Evolutionary conservation across 2,797 vertebrate genomes (phyloP), one percentile per base, ranked within the genome.

Genomic region (Phataginus tricuspis): DNA sequence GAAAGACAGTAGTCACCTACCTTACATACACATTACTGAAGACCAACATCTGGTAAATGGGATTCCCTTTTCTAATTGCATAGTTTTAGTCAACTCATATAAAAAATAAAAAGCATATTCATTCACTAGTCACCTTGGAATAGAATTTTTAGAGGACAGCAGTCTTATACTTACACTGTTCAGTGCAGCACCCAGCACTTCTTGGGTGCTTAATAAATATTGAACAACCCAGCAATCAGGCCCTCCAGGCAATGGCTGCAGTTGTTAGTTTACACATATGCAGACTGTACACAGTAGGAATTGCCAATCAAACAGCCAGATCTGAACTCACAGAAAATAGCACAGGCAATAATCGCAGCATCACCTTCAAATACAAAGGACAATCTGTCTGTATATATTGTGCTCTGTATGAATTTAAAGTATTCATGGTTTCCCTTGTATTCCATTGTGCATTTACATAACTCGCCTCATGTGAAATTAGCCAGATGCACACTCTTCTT

Each of bases 191-290:
- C 96, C 97, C 96, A 97, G 78, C 96, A 97, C 96, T 91, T 96
- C 89, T 94, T 93, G 83, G 96, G 95, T 96, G 94, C 97, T 97
- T 98, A 97, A 98, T 98, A 97, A 97, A 97, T 98, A 97, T 97
- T 97, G 97, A 98, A 97, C 95, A 97, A 91, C 80, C 66, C 84
- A 91, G 97, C 89, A 98, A 97, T 97, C 97, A 98, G 97, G 96
- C 95, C 95, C 95, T 97, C 94, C 68, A 96, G 97, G 97, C 96
- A 96, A 87, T 93, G 96, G 97, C 71, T 96, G 94, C 83, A 94
- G 89, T 97, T 95, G 91, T 92, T 96, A 97, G 92, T 86, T 37
- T 53, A 97, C 97, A 97, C 92, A 91, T 91, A 92, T 49, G 45
- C 96, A 97, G 94, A 96, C 96, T 85, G 79, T 98, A 91, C 96